Evolutionary conservation across 2,888 invertebrate species (phyloP), one percentile per base, ranked within the genome.

Genomic region (Nebria brevicollis): DNA sequence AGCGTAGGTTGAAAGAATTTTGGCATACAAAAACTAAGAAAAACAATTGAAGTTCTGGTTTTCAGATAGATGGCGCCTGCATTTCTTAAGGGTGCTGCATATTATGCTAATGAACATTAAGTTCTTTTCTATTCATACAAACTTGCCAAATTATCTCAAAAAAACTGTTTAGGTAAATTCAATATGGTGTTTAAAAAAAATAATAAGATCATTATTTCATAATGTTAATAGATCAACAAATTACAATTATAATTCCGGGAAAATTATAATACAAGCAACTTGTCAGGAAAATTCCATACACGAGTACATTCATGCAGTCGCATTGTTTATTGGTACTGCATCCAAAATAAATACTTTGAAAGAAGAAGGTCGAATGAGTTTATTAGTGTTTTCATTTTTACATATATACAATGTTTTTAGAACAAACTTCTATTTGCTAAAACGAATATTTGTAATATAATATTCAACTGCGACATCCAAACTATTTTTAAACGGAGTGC

Each of bases 1-100:
- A 42, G 75, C 80, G 80, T 80, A 70, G 80, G 80, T 15, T 64
- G 34, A 41, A 54, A 26, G 66, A 80, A 80, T 75, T 65, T 80
- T 80, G 80, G 80, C 80, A 80, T 13, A 42, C 26, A 66, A 66
- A 75, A 64, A 64, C 66, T 10, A 26, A 54, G 43, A 78, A 41
- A n/a, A 80, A 80, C 80, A 80, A 80, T 75, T 68, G 75, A 75
- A 70, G 75, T 75, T 34, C 74, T 68, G 34, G 25, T 25, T 70
- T 15, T n/a, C 10, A 34, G 72, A 75, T 43, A 72, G 75, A 80
- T 75, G 75, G 80, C 70, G 75, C 75, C 80, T 54, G 54, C 54
- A 54, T 54, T 54, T 54, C 54, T 54, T 54, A 11, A 8, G 7
- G 54, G 8, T 34, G 34, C 34, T 4, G 34, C 5, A 5, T 34